Evolutionary conservation across 2,797 vertebrate genomes (phyloP).

Genomic region (Cheirogaleus major): DNA sequence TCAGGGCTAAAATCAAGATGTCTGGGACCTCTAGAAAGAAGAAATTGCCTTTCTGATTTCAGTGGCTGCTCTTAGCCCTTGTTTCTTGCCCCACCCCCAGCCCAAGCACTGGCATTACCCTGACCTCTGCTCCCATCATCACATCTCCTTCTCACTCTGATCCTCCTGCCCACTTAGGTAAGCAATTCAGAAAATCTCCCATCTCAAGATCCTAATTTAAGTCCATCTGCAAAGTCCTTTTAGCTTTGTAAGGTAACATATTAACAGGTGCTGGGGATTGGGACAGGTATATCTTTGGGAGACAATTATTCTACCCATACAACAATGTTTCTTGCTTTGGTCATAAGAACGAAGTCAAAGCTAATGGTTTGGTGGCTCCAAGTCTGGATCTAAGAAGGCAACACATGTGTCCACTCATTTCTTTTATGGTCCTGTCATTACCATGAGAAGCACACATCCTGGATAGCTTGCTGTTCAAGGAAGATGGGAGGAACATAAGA

Average conservation of each 20-base stretch:
- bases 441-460: not conserved
- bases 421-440: not conserved
- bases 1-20: not conserved
- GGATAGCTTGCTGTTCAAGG: not conserved
- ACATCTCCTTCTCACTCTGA: not conserved
- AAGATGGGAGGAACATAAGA: not conserved
- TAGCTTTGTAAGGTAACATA: not conserved
- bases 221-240: not conserved
- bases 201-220: conserved; percentile 36
- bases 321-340: not conserved
- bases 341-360: not conserved
- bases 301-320: not conserved
- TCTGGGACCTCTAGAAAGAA: not conserved
- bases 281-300: not conserved
- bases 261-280: not conserved
- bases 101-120: no score
- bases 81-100: no score
- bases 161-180: not conserved
- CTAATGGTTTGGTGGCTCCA: not conserved
- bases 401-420: not conserved
- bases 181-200: conserved; percentile 21
- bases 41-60: not conserved
- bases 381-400: not conserved
- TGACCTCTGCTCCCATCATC: not conserved
- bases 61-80: not conserved